A percentile compares a stretch with the other conserved stretches of the same genome.
Conservation (phyloP, 2,113 vertebrate species). For the Clupea harengus region DNA sequence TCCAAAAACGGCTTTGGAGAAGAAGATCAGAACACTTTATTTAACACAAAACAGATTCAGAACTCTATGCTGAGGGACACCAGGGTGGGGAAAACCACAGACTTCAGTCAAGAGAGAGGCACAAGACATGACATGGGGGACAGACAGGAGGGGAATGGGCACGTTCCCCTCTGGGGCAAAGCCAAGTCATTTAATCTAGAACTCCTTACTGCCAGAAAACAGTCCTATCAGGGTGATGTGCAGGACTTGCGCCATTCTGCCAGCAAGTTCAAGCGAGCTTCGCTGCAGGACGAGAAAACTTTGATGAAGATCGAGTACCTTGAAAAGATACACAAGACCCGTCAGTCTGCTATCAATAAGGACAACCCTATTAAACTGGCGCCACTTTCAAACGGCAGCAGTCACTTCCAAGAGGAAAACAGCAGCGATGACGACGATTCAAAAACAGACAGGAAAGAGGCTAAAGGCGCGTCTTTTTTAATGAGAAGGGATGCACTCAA, state of each 20-base stretch:
- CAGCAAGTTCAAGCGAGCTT: constrained; percentile 72
- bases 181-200: constrained; percentile 72
- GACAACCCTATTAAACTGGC: constrained; percentile 51
- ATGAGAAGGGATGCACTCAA: constrained; percentile 59
- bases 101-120: constrained; percentile 48
- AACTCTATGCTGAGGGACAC: constrained; percentile 61
- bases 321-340: constrained; percentile 43
- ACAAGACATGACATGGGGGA: constrained; percentile 9
- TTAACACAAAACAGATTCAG: constrained; percentile 66
- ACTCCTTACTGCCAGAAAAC: constrained; percentile 65
- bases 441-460: constrained; percentile 42
- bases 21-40: constrained; percentile 51
- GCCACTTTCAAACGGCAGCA: constrained; percentile 52
- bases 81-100: constrained; percentile 57
- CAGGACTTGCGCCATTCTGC: constrained; percentile 61
- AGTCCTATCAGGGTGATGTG: constrained; percentile 74
- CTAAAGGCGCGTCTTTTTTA: constrained; percentile 38
- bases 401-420: constrained; percentile 37
- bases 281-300: constrained; percentile 72
- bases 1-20: constrained; percentile 53
- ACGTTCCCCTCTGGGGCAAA: constrained; percentile 65
- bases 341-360: constrained; percentile 45
- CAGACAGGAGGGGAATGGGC: constrained; percentile 40
- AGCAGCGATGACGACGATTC: constrained; percentile 40
- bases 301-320: constrained; percentile 67